Percentiles rank a stretch among this genome's conserved stretches.
Conservation (phyloP, 2,113 vertebrate genomes). For the Aix galericulata region DNA sequence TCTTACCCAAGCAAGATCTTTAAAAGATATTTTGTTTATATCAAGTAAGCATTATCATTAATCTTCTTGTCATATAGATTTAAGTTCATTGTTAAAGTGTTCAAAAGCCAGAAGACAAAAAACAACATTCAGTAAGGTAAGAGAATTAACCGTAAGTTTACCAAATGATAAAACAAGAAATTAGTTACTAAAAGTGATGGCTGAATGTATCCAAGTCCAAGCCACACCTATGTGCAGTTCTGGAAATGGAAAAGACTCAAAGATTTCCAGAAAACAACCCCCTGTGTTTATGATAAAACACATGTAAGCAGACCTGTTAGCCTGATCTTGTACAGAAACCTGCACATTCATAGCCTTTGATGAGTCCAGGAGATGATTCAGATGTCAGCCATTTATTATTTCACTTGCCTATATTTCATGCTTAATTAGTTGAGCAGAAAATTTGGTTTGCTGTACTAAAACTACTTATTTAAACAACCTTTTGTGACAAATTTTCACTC, state of each 20-base stretch:
- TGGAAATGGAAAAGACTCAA: background rate
- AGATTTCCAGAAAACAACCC: background rate
- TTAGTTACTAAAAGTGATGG: background rate
- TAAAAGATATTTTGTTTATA: background rate
- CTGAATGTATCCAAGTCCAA: background rate
- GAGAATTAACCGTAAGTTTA: background rate
- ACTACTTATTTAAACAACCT: background rate
- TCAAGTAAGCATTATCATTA: background rate
- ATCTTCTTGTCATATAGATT: background rate
- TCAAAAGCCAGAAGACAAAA: background rate
- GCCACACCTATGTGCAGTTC: background rate
- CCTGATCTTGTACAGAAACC: background rate
- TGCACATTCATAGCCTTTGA: background rate
- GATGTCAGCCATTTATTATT: background rate
- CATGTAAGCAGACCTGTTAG: background rate
- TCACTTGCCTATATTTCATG: background rate
- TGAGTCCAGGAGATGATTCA: background rate
- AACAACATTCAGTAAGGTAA: background rate
- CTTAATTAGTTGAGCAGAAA: background rate
- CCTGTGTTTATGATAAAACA: background rate
- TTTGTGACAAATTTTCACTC: fast-evolving
- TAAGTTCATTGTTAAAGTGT: background rate
- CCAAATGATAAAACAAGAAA: background rate
- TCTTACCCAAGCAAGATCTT: background rate
- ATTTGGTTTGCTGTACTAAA: background rate